Percentiles rank a stretch among this genome's conserved stretches.
These are phyloP conservation scores for Lasioglossum malachurum DNA, from an alignment of 2,888 invertebrate genomes.

Conservation along the genomic window DNA sequence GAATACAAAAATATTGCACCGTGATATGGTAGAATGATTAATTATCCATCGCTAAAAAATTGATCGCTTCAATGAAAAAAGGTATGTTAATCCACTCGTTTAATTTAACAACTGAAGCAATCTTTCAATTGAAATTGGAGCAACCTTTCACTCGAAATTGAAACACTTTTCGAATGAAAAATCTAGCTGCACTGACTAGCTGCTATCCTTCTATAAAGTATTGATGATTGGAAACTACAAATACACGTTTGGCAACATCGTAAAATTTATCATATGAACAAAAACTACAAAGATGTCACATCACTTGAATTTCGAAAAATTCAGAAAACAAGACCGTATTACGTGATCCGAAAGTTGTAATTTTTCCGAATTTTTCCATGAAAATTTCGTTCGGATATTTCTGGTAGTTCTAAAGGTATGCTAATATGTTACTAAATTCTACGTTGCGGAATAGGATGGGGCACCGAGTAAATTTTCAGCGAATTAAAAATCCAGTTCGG, in stretches of 20 bases:
- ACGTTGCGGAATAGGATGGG: neutral
- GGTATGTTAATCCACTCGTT: no score
- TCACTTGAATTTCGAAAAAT: neutral
- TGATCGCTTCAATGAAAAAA: no score
- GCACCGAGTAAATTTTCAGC: conserved; percentile 9
- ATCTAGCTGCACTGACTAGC: no score
- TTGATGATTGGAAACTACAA: neutral
- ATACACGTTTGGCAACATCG: neutral
- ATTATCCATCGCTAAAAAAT: no score
- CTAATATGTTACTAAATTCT: neutral
- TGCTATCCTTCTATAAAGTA: neutral
- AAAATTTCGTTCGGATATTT: neutral
- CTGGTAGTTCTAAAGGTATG: neutral
- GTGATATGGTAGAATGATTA: no score
- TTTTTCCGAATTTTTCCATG: neutral
- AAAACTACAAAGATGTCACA: neutral
- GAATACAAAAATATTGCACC: no score
- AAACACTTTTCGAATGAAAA: neutral
- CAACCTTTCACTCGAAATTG: neutral
- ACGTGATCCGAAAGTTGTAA: neutral
- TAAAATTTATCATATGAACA: neutral
- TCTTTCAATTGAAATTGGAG: neutral
- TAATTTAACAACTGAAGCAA: neutral
- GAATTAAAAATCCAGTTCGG: conserved; percentile 36
- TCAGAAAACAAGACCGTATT: neutral